phyloP scores from a whole-genome alignment of 2,113 vertebrate genomes.

The Neotoma lepida region DNA sequence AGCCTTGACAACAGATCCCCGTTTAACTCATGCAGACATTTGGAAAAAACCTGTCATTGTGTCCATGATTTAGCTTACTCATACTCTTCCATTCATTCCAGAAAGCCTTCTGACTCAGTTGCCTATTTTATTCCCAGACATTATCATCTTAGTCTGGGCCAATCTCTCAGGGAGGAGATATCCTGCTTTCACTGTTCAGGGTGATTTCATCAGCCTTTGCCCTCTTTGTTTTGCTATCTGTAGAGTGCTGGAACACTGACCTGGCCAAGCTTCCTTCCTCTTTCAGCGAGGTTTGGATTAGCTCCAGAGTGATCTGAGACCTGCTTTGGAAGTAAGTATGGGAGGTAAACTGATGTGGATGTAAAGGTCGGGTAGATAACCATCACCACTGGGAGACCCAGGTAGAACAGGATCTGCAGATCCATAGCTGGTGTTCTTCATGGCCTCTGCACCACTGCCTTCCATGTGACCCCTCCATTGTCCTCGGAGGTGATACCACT shows the following conservation, averaged over 20 bases:
- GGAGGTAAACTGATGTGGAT: slow-evolving; percentile 60
- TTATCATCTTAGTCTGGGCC: neutral
- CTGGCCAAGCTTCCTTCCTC: slow-evolving; percentile 67
- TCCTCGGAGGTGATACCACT: slow-evolving; percentile 42
- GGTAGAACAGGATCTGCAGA: slow-evolving; percentile 42
- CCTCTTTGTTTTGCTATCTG: slow-evolving; percentile 68
- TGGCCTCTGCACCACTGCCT: neutral
- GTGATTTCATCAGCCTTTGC: slow-evolving; percentile 49
- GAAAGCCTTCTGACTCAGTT: slow-evolving; percentile 55
- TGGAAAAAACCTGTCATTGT: neutral
- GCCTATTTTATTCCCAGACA: slow-evolving; percentile 11
- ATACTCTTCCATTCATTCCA: neutral
- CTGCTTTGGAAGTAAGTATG: slow-evolving; percentile 67
- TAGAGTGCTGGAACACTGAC: slow-evolving; percentile 63
- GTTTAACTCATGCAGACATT: neutral
- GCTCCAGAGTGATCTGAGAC: slow-evolving; percentile 69
- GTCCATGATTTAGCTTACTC: neutral
- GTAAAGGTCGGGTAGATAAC: slow-evolving; percentile 67
- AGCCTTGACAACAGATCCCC: neutral
- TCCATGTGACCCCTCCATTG: slow-evolving; percentile 10
- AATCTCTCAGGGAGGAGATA: slow-evolving; percentile 22
- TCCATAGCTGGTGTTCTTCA: slow-evolving; percentile 14
- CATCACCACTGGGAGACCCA: slow-evolving; percentile 25
- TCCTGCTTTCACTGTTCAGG: slow-evolving; percentile 55
- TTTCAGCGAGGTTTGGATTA: slow-evolving; percentile 69